These are phyloP conservation scores for Ceratina australensis DNA, from an alignment of 1,140 invertebrate genomes.

Conservation along the genomic window DNA sequence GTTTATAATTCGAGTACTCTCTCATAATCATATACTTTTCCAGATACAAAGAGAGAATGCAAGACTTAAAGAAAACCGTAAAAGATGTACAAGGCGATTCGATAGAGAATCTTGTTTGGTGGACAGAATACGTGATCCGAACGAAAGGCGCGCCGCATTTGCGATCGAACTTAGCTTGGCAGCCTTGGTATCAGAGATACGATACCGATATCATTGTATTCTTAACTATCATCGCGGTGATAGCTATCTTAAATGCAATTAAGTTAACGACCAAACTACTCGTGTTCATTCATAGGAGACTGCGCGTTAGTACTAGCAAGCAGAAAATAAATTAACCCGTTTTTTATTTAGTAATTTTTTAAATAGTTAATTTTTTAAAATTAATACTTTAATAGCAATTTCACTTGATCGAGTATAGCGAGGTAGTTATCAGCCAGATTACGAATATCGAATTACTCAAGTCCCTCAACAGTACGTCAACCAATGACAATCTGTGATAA, in stretches of 20 bases:
- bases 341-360: no score
- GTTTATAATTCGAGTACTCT: background rate
- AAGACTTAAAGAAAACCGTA: constrained; percentile 61
- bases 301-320: background rate
- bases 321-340: background rate
- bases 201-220: constrained; percentile 67
- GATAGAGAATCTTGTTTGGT: constrained; percentile 78
- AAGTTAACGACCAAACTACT: background rate
- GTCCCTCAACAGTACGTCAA: no score
- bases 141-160: constrained; percentile 79
- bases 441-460: no score
- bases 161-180: constrained; percentile 66
- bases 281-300: background rate
- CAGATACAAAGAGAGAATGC: constrained; percentile 71
- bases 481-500: no score
- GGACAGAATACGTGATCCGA: constrained; percentile 81
- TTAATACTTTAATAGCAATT: no score
- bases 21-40: background rate
- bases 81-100: constrained; percentile 75
- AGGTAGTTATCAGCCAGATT: no score
- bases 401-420: no score
- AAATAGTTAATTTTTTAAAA: no score
- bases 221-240: constrained; percentile 26
- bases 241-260: constrained; percentile 21
- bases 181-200: constrained; percentile 71